These are phyloP conservation scores for Bombus breviceps DNA, from an alignment of 1,140 invertebrate genomes.

Conservation along the genomic window DNA sequence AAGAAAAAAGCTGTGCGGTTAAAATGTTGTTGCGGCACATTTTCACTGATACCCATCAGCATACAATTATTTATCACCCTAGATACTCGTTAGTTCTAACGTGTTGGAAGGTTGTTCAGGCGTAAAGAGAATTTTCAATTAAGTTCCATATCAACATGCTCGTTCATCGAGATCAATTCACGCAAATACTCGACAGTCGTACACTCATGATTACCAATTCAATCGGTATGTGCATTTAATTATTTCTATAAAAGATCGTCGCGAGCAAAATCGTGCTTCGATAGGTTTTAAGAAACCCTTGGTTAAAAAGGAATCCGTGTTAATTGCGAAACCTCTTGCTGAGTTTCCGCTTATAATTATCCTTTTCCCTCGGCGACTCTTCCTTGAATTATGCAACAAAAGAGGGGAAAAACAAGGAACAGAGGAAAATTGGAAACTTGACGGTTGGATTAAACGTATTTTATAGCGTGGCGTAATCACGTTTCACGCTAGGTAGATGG, in stretches of 20 bases:
- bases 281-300: background rate
- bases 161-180: slow-evolving; percentile 1
- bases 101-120: no score
- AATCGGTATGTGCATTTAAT: background rate
- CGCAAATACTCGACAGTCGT: background rate
- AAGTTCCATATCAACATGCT: background rate
- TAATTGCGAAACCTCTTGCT: background rate
- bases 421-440: background rate
- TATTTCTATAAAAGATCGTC: background rate
- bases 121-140: background rate
- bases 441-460: background rate
- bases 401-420: background rate
- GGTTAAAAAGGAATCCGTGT: background rate
- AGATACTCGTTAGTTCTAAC: background rate
- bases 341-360: background rate
- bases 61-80: background rate
- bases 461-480: slow-evolving; percentile 20
- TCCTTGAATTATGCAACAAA: background rate
- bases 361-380: background rate
- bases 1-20: no score
- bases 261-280: background rate
- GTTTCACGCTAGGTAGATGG: slow-evolving; percentile 16
- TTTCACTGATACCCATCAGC: no score
- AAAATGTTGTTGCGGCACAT: background rate
- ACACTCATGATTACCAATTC: background rate